Evolutionary conservation across 2,113 vertebrate genomes (phyloP).

Genomic region (Engystomops pustulosus): DNA sequence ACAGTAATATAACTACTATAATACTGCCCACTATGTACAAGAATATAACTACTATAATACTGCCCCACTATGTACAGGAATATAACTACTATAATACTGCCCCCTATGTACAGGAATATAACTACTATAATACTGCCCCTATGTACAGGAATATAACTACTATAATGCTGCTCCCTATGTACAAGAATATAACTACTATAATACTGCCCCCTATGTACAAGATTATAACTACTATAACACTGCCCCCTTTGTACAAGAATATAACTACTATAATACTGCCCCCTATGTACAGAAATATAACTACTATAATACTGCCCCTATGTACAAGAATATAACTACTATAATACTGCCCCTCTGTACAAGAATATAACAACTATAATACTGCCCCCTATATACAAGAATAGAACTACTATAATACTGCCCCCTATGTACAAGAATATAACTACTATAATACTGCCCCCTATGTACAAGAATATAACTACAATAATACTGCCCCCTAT

Average conservation of each 20-base stretch:
- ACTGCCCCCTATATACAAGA: not conserved
- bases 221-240: not conserved
- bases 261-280: not conserved
- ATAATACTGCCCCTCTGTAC: not conserved
- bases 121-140: conserved; percentile 6
- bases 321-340: not conserved
- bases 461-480: not conserved
- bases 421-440: too few relatives aligned
- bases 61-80: not conserved
- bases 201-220: not conserved
- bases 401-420: not conserved
- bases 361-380: conserved; percentile 2
- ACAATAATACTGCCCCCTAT: not conserved
- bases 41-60: conserved; percentile 8
- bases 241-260: not conserved
- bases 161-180: not conserved
- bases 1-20: conserved; percentile 2
- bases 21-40: not conserved
- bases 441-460: too few relatives aligned
- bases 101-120: not conserved
- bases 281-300: not conserved
- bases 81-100: conserved; percentile 5
- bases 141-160: conserved; percentile 4
- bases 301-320: not conserved
- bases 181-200: conserved; percentile 15